phyloP scores from a whole-genome alignment of 2,888 invertebrate genomes.

The Emmelina monodactyla region DNA sequence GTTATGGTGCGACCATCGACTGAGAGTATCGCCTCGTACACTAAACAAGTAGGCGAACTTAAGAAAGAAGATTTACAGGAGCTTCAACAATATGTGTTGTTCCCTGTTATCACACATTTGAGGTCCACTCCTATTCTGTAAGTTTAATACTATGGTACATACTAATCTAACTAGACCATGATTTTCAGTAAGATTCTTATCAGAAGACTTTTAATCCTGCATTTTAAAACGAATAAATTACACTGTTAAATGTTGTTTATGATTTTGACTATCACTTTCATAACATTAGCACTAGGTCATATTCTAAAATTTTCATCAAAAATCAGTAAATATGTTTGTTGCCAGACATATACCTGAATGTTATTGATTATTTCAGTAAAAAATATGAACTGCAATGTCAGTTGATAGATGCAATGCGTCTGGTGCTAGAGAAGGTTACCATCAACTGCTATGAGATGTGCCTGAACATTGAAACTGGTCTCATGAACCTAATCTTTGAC shows the following conservation, averaged over 20 bases:
- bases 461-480: conserved; percentile 58
- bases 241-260: too few species aligned
- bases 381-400: conserved; percentile 55
- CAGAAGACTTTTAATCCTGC: too few species aligned
- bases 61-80: conserved; percentile 49
- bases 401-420: conserved; percentile 54
- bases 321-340: too few species aligned
- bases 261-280: too few species aligned
- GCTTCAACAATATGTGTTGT: conserved; percentile 59
- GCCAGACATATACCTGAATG: too few species aligned
- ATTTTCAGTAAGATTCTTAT: too few species aligned
- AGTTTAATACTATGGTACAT: conserved; percentile 21
- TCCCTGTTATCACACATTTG: conserved; percentile 53
- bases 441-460: conserved; percentile 59
- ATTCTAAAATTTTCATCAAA: too few species aligned
- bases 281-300: too few species aligned
- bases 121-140: conserved; percentile 37
- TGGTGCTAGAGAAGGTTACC: conserved; percentile 50
- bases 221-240: too few species aligned
- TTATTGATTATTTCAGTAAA: too few species aligned
- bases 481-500: conserved; percentile 66
- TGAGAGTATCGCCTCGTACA: conserved; percentile 36
- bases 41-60: conserved; percentile 29
- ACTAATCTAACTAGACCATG: too few species aligned
- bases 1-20: conserved; percentile 51